These are phyloP conservation scores for Trialeurodes vaporariorum DNA, from an alignment of 1,140 invertebrate species.

Conservation along the genomic window DNA sequence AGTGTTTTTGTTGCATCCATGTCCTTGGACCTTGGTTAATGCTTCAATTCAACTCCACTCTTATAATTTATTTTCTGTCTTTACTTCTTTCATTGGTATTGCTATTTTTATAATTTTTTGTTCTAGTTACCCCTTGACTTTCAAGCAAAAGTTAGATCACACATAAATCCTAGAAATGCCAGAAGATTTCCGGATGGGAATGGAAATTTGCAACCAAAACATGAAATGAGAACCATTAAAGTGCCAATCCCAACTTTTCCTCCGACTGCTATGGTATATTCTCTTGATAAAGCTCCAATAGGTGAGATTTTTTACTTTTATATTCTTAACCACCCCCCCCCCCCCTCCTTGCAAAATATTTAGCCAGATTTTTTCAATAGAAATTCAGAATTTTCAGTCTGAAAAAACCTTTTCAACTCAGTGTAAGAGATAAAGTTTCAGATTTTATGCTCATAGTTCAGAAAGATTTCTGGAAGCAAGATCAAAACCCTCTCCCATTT, in stretches of 20 bases:
- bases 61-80: too few relatives aligned
- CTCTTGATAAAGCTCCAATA: slow-evolving; percentile 44
- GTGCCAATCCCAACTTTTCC: slow-evolving; percentile 75
- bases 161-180: slow-evolving; percentile 55
- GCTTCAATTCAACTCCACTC: too few relatives aligned
- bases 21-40: too few relatives aligned
- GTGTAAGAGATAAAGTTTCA: not conserved
- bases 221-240: slow-evolving; percentile 55
- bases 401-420: not conserved
- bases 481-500: too few relatives aligned
- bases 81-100: too few relatives aligned
- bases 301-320: slow-evolving; percentile 24
- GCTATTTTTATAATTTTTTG: too few relatives aligned
- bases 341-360: too few relatives aligned
- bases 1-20: too few relatives aligned
- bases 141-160: slow-evolving; percentile 73
- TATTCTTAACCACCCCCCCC: too few relatives aligned
- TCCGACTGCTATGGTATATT: slow-evolving; percentile 80
- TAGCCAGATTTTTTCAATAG: not conserved
- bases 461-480: too few relatives aligned
- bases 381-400: not conserved
- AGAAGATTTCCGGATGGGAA: slow-evolving; percentile 38
- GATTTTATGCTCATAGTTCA: too few relatives aligned
- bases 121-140: slow-evolving; percentile 77
- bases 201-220: slow-evolving; percentile 28